Conservation (phyloP, 2,113 vertebrate species). For the Suncus etruscus region DNA sequence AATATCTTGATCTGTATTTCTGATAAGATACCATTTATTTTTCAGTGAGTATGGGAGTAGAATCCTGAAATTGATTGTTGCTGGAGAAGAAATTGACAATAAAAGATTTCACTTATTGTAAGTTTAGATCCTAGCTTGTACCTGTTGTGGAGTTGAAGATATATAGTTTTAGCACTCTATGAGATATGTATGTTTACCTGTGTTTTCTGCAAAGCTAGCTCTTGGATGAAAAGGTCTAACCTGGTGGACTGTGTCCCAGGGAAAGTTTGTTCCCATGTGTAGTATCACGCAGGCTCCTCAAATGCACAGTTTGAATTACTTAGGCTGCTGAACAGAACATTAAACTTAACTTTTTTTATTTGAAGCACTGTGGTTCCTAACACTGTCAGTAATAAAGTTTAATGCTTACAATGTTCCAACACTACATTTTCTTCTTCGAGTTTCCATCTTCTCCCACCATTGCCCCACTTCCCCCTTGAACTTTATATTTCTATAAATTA, state of each 20-base stretch:
- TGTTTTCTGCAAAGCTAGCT: not conserved
- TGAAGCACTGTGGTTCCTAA: too few species aligned
- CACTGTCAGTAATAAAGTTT: too few species aligned
- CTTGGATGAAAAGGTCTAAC: not conserved
- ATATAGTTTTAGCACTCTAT: not conserved
- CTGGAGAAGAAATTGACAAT: not conserved
- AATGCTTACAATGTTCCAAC: too few species aligned
- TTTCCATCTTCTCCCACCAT: too few species aligned
- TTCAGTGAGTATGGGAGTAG: not conserved
- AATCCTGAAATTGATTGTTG: not conserved
- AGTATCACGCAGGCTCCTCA: not conserved
- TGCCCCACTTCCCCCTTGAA: not conserved
- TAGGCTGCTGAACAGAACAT: not conserved
- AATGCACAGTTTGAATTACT: not conserved
- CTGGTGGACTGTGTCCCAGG: not conserved
- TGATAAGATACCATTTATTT: constrained; percentile 13
- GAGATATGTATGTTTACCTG: not conserved
- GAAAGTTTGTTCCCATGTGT: not conserved
- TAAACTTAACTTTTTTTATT: not conserved
- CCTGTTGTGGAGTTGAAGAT: not conserved
- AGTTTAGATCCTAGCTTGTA: not conserved
- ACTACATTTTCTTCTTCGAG: too few species aligned
- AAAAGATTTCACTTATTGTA: constrained; percentile 25
- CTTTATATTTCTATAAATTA: not conserved
- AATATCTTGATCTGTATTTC: constrained; percentile 54